Base-by-base conservation (phyloP, 2,888 invertebrate genomes). In the Nomada lathburiana region DNA sequence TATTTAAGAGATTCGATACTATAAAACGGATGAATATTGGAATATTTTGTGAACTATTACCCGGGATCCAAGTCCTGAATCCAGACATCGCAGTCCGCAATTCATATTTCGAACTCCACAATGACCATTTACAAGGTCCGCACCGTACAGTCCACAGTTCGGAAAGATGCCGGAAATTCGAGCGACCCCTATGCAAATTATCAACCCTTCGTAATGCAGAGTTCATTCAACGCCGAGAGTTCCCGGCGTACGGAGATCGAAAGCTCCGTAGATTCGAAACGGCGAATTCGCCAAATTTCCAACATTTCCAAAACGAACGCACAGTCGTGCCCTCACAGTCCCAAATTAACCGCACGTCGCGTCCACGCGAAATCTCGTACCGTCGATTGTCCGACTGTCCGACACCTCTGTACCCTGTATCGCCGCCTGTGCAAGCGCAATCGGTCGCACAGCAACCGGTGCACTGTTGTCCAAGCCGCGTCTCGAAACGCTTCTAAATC, bases 401-500 rank as follows among this genome's bases (percentile, higher is more conserved):
- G 18, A 4, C 20, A 23, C 11, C 26, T 42, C 23, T 2, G 2
- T 10, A 3, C 23, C 0, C 16, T 7, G 36, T 26, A 26, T 7
- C 36, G 36, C 36, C 36, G 36, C 36, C 36, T 36, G 29, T n/a
- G 0, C 20, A n/a, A 20, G 26, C 42, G 42, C 55, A 55, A 16
- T 16, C 60, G 16, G 44, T 29, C 11, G 50, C 29, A 26, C 16
- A 59, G 52, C 42, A 23, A n/a, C 5, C n/a, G 60, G 5, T 16
- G 18, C n/a, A 71, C 80, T 67, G 60, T 13, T 13, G 44, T 36
- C 64, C n/a, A 16, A 9, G 11, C 18, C 20, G 47, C n/a, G 10
- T 64, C 50, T 16, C 50, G 55, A 13, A 23, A 13, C 67, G 67
- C 20, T 13, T 65, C 69, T 70, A 60, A 63, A 82, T 52, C 75